These are phyloP conservation scores for Brachirus orientalis DNA, from an alignment of 2,113 vertebrate species.

Conservation along the genomic window DNA sequence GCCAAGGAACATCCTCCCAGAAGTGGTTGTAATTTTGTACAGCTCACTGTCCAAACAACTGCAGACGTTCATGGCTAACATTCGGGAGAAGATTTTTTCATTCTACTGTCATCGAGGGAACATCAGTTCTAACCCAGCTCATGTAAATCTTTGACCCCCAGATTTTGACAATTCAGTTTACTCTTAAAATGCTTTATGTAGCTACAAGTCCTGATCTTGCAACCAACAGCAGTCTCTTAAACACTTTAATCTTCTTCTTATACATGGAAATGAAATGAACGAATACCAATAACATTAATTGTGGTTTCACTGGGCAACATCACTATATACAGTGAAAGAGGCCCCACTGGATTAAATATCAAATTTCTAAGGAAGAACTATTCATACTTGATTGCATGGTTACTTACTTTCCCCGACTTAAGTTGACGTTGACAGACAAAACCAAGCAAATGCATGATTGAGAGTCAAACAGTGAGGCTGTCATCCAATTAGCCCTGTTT, in stretches of 20 bases:
- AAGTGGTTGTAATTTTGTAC: conserved; percentile 62
- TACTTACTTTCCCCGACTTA: conserved; percentile 8
- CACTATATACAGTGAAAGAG: neutral
- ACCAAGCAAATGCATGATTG: conserved; percentile 12
- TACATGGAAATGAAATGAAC: neutral
- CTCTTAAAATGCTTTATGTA: conserved; percentile 14
- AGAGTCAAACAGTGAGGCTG: conserved; percentile 24
- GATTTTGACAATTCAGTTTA: conserved; percentile 11
- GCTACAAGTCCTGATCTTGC: conserved; percentile 14
- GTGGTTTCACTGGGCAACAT: neutral
- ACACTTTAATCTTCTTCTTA: conserved; percentile 14
- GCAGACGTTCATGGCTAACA: conserved; percentile 44
- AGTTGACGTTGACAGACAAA: conserved; percentile 27
- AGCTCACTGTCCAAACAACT: conserved; percentile 43
- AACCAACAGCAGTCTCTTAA: conserved; percentile 38
- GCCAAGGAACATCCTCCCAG: conserved; percentile 64
- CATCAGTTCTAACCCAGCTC: conserved; percentile 26
- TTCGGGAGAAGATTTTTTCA: conserved; percentile 28
- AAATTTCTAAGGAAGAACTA: conserved; percentile 5
- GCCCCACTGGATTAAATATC: neutral
- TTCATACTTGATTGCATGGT: neutral
- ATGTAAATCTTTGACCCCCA: conserved; percentile 41
- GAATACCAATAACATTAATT: neutral
- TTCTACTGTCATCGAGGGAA: conserved; percentile 32
- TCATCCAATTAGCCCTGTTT: conserved; percentile 35